A percentile compares a stretch with the other conserved stretches of the same genome.
Evolutionary conservation across 2,113 vertebrate genomes (phyloP).

Genomic region (Egretta garzetta): DNA sequence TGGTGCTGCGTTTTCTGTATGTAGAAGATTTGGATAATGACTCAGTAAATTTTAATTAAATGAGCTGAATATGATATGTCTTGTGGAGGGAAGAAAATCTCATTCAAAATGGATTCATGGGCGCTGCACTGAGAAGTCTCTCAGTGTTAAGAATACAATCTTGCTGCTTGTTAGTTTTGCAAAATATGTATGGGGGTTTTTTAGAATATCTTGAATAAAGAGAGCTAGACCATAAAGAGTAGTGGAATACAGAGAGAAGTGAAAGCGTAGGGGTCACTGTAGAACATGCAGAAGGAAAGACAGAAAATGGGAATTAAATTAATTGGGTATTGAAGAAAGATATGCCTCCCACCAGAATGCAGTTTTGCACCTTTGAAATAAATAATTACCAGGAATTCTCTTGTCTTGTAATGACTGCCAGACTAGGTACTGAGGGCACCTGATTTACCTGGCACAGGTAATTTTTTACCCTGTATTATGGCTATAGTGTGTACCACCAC

Average conservation of each 20-base stretch:
- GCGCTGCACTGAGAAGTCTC: background rate
- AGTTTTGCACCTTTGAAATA: background rate
- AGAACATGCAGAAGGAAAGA: background rate
- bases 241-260: background rate
- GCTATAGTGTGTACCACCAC: no score
- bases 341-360: background rate
- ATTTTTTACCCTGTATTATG: accelerated
- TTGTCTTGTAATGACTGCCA: background rate
- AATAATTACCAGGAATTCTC: background rate
- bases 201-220: background rate
- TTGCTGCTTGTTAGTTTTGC: slow-evolving; percentile 14
- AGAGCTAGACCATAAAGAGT: background rate
- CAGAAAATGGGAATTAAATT: background rate
- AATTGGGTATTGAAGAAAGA: background rate
- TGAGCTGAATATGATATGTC: slow-evolving; percentile 33
- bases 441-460: background rate
- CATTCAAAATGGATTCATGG: slow-evolving; percentile 13
- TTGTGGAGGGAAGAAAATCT: background rate
- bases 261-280: background rate
- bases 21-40: slow-evolving; percentile 49
- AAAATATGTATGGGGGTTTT: background rate
- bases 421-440: background rate
- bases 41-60: slow-evolving; percentile 72
- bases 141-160: background rate
- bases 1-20: background rate